phyloP scores from a whole-genome alignment of 2,888 invertebrate genomes.

The Drosophila diplacantha region DNA sequence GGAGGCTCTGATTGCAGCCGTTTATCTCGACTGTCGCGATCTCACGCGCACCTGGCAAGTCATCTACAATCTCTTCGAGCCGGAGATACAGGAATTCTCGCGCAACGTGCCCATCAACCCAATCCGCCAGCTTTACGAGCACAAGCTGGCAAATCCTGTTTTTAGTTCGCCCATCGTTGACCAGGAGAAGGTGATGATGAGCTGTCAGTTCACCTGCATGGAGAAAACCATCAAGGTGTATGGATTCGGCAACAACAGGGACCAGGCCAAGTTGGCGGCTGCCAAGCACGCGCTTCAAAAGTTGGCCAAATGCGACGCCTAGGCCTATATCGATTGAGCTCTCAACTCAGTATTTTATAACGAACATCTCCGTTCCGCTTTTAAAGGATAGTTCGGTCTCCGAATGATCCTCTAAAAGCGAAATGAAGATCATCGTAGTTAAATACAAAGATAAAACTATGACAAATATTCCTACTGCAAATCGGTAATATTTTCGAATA shows the following conservation, averaged over 20 bases:
- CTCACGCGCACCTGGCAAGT: slow-evolving; percentile 88
- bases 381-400: background rate
- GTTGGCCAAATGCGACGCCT: slow-evolving; percentile 50
- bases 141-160: slow-evolving; percentile 85
- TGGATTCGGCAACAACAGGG: slow-evolving; percentile 85
- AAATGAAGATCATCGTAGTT: background rate
- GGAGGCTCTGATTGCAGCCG: slow-evolving; percentile 93
- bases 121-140: slow-evolving; percentile 90
- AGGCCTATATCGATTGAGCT: background rate
- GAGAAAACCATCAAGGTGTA: slow-evolving; percentile 81
- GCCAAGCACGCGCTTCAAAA: slow-evolving; percentile 86
- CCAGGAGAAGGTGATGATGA: slow-evolving; percentile 80
- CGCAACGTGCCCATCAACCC: slow-evolving; percentile 92
- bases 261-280: slow-evolving; percentile 86
- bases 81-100: slow-evolving; percentile 91
- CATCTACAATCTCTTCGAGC: slow-evolving; percentile 88
- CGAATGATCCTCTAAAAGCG: slow-evolving; percentile 5
- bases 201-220: slow-evolving; percentile 81
- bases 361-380: slow-evolving; percentile 3
- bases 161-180: slow-evolving; percentile 79
- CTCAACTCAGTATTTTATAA: no score
- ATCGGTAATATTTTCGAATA: background rate
- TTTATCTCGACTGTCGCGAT: slow-evolving; percentile 90
- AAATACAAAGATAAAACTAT: background rate
- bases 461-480: background rate